Evolutionary conservation across 2,113 vertebrate genomes (phyloP).

Genomic region (Apus apus): DNA sequence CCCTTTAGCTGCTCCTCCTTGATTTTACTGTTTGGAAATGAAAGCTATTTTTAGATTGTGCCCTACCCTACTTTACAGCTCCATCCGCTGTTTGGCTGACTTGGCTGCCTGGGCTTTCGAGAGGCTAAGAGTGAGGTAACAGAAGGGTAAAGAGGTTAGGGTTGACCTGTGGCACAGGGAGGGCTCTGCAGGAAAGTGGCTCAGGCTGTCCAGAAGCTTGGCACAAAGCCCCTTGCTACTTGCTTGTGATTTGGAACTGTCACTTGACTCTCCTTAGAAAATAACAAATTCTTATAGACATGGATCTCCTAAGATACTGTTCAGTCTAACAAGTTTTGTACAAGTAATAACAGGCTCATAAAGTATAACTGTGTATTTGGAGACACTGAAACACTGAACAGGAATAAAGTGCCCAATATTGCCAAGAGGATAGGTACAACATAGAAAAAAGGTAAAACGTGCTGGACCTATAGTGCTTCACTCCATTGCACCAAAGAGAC

Average conservation of each 20-base stretch:
- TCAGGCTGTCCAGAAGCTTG: neutral
- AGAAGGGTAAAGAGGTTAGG: neutral
- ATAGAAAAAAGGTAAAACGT: neutral
- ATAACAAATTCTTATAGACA: neutral
- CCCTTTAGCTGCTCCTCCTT: neutral
- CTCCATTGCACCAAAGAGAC: neutral
- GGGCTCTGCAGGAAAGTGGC: neutral
- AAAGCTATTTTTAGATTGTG: neutral
- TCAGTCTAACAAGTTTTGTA: neutral
- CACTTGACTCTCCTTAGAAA: neutral
- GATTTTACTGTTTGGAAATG: neutral
- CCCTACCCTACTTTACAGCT: neutral
- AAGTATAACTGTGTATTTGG: neutral
- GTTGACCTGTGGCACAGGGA: accelerated
- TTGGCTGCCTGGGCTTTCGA: neutral
- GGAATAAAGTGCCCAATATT: neutral
- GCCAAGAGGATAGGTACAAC: neutral
- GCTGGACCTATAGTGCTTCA: neutral
- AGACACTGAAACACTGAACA: neutral
- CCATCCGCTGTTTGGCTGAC: accelerated
- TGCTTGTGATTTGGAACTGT: accelerated
- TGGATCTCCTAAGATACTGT: neutral
- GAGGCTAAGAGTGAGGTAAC: neutral
- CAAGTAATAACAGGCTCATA: neutral
- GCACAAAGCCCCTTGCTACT: neutral